Percentiles rank a stretch among this genome's conserved stretches.
phyloP scores from a whole-genome alignment of 2,797 vertebrate species.

The Rhinogobio ventralis region DNA sequence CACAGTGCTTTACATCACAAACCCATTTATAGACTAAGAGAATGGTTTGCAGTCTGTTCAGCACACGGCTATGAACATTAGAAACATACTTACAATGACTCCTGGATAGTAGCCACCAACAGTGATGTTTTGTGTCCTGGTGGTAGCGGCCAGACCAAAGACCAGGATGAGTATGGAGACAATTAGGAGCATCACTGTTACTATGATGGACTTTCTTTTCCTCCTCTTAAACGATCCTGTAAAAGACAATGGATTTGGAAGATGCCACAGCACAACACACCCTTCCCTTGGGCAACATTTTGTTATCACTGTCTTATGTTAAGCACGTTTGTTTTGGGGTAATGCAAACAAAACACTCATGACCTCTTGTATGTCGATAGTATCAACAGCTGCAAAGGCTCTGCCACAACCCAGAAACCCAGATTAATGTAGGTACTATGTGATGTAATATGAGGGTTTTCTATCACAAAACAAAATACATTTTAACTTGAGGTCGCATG shows the following conservation, averaged over 20 bases:
- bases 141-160: conserved; percentile 94
- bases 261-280: conserved; percentile 25
- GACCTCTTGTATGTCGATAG: neutral
- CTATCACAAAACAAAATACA: neutral
- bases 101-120: conserved; percentile 98
- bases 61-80: neutral
- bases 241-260: conserved; percentile 26
- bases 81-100: conserved; percentile 90
- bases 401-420: conserved; percentile 35
- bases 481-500: neutral
- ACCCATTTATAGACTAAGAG: conserved; percentile 9
- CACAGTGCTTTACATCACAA: conserved; percentile 15
- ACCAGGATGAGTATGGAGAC: conserved; percentile 95
- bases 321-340: neutral
- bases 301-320: neutral
- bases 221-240: conserved; percentile 94
- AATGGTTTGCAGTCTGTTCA: neutral
- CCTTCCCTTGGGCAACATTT: neutral
- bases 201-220: conserved; percentile 95
- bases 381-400: conserved; percentile 1
- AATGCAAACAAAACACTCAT: neutral
- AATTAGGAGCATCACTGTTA: conserved; percentile 92
- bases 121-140: conserved; percentile 97
- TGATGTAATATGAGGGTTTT: neutral
- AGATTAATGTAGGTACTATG: conserved; percentile 22